Percentiles rank a stretch among this genome's conserved stretches.
phyloP scores from a whole-genome alignment of 2,888 invertebrate species.

The Eledona agricola region DNA sequence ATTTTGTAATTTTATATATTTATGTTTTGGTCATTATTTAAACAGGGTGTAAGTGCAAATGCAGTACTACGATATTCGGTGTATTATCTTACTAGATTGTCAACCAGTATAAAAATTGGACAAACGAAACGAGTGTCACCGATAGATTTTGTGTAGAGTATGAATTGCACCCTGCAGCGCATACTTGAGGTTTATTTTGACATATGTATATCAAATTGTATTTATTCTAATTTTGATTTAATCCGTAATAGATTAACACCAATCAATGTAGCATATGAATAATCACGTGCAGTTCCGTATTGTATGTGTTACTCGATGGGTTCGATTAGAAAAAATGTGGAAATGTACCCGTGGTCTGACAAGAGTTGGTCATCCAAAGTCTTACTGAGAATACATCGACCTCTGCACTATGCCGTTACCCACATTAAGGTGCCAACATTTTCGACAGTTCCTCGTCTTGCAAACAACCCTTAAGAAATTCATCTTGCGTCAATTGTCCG shows the following conservation, averaged over 20 bases:
- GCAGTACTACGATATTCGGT: too few species aligned
- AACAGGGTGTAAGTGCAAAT: slow-evolving; percentile 15
- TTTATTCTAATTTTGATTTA: slow-evolving; percentile 21
- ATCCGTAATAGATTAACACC: slow-evolving; percentile 37
- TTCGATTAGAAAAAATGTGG: slow-evolving; percentile 30
- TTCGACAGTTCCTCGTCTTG: slow-evolving; percentile 95
- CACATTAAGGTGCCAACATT: slow-evolving; percentile 89
- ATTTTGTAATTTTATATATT: slow-evolving; percentile 10
- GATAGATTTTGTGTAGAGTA: slow-evolving; percentile 1
- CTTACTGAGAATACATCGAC: slow-evolving; percentile 8
- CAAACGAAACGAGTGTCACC: slow-evolving; percentile 3
- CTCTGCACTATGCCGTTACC: slow-evolving; percentile 12
- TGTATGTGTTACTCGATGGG: too few species aligned
- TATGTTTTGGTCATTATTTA: slow-evolving; percentile 21
- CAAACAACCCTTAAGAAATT: slow-evolving; percentile 97
- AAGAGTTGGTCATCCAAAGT: slow-evolving; percentile 27
- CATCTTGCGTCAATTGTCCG: slow-evolving; percentile 96
- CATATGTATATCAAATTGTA: background rate
- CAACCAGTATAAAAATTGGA: slow-evolving; percentile 2
- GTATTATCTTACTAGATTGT: slow-evolving; percentile 7
- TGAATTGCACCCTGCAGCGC: background rate
- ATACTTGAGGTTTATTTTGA: too few species aligned
- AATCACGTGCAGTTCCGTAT: too few species aligned
- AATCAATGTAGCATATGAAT: background rate
- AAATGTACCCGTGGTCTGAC: slow-evolving; percentile 38